Base-by-base conservation (phyloP, 2,797 vertebrate genomes). In the Ptychadena robeensis region DNA sequence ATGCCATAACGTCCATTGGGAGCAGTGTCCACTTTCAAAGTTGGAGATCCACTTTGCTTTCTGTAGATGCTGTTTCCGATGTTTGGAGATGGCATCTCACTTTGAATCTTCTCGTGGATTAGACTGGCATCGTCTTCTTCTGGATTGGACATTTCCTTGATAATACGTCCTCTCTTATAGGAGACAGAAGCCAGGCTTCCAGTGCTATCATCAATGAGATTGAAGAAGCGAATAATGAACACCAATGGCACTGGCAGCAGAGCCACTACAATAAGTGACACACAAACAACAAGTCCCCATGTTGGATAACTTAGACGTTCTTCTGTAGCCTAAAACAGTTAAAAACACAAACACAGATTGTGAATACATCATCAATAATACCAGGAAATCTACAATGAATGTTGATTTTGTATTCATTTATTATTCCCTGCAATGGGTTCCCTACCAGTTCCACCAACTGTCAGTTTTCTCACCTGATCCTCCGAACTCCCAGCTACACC, bases 1-100 rank as follows among this genome's bases (percentile, higher is more conserved):
- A 98, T 96, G 40, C 96, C 96, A 0, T 96, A 97, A 30, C 95
- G 96, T 76, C 97, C 97, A 12, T 99, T 98, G 63, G 97, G 95
- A 57, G 95, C 94, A 0, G 94, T 94, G 86, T 97, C 95, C 1
- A 67, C 83, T 0, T 93, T 92, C 2, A 92, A 87, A 34, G 87
- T 86, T 1, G 92, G 91, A 0, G 94, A 94, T 4, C 93, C 92
- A 82, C 93, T 94, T 90, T 96, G 96, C 87, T 97, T 97, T 70
- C 96, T 92, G 90, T 97, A 96, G 81, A 96, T 97, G 86, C 91
- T 96, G 90, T 96, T 96, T 86, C 95, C 92, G 0, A 96, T 95
- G 92, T 92, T 93, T 9, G 97, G 97, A 44, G 97, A 98, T 0
- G 96, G 95, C 65, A 94, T 92, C 88, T 97, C 96, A 15, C 95